Conservation (phyloP, 2,797 vertebrate genomes). For the Artibeus jamaicensis region DNA sequence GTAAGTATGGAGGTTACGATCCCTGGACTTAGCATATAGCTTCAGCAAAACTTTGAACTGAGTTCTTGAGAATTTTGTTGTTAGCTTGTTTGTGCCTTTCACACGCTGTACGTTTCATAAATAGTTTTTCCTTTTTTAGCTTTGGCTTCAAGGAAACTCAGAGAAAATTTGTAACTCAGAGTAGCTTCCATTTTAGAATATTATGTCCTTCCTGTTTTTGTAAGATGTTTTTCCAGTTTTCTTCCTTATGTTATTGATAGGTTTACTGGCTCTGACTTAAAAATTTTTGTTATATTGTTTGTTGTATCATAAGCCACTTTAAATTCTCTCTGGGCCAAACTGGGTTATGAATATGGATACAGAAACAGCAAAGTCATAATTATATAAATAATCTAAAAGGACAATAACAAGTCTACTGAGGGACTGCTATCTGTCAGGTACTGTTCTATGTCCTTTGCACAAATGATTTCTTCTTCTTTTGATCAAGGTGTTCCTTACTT, state of each 20-base stretch:
- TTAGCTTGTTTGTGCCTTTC: conserved; percentile 22
- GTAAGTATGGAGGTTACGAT: background rate
- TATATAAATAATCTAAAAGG: background rate
- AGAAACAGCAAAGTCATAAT: background rate
- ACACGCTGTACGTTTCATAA: background rate
- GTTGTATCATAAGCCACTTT: background rate
- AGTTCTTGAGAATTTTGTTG: background rate
- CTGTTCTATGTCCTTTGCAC: background rate
- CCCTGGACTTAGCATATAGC: background rate
- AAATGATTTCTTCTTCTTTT: conserved; percentile 16
- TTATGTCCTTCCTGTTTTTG: background rate
- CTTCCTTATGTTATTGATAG: background rate
- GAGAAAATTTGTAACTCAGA: background rate
- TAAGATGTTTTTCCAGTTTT: background rate
- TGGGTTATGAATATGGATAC: background rate
- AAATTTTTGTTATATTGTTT: background rate
- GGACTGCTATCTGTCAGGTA: background rate
- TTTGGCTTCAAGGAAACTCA: conserved; percentile 20
- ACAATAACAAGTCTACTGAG: background rate
- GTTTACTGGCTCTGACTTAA: background rate
- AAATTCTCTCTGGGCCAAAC: background rate
- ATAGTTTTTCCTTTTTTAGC: background rate
- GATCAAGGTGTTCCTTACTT: background rate
- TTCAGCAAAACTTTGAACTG: background rate
- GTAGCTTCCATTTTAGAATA: background rate